Conservation (phyloP, 1,140 invertebrate genomes). For the Helicoverpa armigera region DNA sequence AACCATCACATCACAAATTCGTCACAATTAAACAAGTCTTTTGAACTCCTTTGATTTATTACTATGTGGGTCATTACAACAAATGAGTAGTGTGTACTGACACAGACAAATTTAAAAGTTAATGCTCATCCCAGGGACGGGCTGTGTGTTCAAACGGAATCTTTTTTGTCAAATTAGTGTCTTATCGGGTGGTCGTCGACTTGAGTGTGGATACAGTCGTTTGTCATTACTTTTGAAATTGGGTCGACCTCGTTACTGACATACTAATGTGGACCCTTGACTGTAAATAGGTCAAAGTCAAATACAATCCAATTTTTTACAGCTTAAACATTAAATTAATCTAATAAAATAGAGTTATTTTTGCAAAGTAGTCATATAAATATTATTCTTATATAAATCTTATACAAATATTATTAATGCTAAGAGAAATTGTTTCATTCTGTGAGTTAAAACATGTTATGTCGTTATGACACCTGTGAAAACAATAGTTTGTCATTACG, state of each 20-base stretch:
- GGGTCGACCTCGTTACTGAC: slow-evolving; percentile 57
- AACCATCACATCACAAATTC: slow-evolving; percentile 54
- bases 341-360: too few relatives aligned
- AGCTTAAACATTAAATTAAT: too few relatives aligned
- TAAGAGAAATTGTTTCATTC: too few relatives aligned
- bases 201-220: slow-evolving; percentile 60
- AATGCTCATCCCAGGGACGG: slow-evolving; percentile 56
- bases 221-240: slow-evolving; percentile 66
- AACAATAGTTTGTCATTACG: background rate
- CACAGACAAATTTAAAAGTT: slow-evolving; percentile 61
- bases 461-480: too few relatives aligned
- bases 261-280: slow-evolving; percentile 1
- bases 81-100: slow-evolving; percentile 61
- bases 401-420: too few relatives aligned
- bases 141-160: slow-evolving; percentile 54
- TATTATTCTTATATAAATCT: too few relatives aligned
- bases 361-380: too few relatives aligned
- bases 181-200: slow-evolving; percentile 59
- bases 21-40: slow-evolving; percentile 58
- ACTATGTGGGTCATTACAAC: slow-evolving; percentile 61
- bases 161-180: slow-evolving; percentile 67
- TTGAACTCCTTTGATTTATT: slow-evolving; percentile 65
- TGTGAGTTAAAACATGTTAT: too few relatives aligned
- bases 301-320: too few relatives aligned
- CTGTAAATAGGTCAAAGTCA: background rate